phyloP scores from a whole-genome alignment of 2,113 vertebrate genomes.

The Pseudolaguvia tuberculata region DNA sequence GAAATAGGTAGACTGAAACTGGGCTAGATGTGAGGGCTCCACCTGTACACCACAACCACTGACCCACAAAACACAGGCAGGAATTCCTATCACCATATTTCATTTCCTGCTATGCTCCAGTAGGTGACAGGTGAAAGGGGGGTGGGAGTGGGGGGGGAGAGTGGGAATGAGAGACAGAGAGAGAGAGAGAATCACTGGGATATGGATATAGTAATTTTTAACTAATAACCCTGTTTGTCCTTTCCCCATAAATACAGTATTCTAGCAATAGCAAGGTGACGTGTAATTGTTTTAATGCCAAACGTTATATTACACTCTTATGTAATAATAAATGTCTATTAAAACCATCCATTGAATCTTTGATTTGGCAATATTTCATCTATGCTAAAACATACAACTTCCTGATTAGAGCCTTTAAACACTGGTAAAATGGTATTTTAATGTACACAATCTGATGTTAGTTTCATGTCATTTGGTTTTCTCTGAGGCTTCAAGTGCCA shows the following conservation, averaged over 20 bases:
- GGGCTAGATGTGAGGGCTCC: constrained; percentile 34
- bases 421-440: neutral
- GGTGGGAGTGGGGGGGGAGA: constrained; percentile 11
- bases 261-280: neutral
- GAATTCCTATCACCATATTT: constrained; percentile 57
- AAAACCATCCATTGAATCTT: neutral
- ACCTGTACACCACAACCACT: constrained; percentile 41
- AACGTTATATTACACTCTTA: neutral
- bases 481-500: constrained; percentile 42
- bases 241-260: neutral
- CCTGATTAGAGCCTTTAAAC: too few species aligned
- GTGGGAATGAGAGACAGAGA: constrained; percentile 38
- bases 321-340: neutral
- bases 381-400: neutral
- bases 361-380: constrained; percentile 26
- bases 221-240: constrained; percentile 6
- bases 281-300: neutral
- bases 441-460: constrained; percentile 13
- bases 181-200: neutral
- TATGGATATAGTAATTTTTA: neutral
- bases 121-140: constrained; percentile 58
- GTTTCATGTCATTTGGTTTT: constrained; percentile 40
- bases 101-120: constrained; percentile 58
- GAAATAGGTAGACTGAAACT: constrained; percentile 37
- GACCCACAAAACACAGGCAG: constrained; percentile 64